Evolutionary conservation across 2,113 vertebrate species (phyloP), one percentile per base, ranked within the genome.

Genomic region (Grammomys surdaster): DNA sequence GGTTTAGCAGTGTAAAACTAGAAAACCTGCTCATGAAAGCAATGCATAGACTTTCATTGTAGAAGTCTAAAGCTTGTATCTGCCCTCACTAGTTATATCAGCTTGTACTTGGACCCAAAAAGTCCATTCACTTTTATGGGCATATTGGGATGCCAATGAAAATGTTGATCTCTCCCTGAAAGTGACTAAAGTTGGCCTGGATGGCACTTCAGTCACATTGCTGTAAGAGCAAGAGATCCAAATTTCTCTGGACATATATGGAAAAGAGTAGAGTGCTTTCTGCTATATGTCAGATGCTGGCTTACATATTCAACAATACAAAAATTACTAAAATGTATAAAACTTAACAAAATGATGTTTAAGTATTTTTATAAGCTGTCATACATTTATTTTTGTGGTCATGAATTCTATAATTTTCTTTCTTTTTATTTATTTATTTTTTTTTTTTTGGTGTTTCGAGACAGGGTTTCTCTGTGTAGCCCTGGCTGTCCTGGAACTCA

Each of bases 21-120:
- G 20, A 78, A 78, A 75, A 48, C 1, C 60, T 1, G 16, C 36
- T 22, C 14, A 76, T 0, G 28, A 14, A 56, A 90, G 12, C 48
- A 33, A n/a, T 65, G 13, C 58, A 46, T n/a, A 20, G 40, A 20
- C 3, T 69, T 24, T 28, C 0, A 0, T 31, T n/a, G 4, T 69
- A 33, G 58, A 22, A 48, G 12, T 48, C 69, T 72, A n/a, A 81
- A 48, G 14, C 22, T 24, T 48, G 10, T 1, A 86, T 19, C 60
- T 76, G 26, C 5, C 60, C 22, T 78, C 69, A 28, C 80, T 69
- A 31, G 12, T 77, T 19, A 12, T 70, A 24, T n/a, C 36, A 86
- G 16, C 16, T 77, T 77, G 10, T n/a, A 51, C 11, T 91, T 40
- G 7, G 31, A 16, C 40, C 4, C 3, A 16, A 33, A 65, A 54